phyloP scores from a whole-genome alignment of 1,140 invertebrate genomes.

The Neodiprion virginianus region DNA sequence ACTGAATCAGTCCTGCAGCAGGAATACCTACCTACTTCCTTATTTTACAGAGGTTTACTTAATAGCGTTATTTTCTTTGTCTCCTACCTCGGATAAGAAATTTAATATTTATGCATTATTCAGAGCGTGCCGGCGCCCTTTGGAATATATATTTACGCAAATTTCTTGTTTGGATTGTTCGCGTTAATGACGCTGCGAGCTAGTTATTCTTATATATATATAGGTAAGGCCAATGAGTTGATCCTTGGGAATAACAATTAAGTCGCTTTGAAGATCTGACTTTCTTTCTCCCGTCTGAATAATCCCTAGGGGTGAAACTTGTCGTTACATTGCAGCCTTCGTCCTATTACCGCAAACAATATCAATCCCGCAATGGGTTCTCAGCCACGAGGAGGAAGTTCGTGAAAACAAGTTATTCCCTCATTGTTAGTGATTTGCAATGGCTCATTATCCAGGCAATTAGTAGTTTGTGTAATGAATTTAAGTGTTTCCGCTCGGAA shows the following conservation, averaged over 20 bases:
- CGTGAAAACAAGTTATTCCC: slow-evolving; percentile 2
- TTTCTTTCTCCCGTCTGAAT: not conserved
- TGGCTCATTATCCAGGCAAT: slow-evolving; percentile 48
- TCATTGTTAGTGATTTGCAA: slow-evolving; percentile 41
- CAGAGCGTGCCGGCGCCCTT: not conserved
- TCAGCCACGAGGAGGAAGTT: not conserved
- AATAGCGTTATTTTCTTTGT: slow-evolving; percentile 11
- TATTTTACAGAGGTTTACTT: slow-evolving; percentile 45
- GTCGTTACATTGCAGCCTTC: no score
- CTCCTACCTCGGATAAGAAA: slow-evolving; percentile 11
- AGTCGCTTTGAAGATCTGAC: not conserved
- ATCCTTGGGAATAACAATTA: not conserved
- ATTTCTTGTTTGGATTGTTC: not conserved
- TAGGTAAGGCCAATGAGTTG: not conserved
- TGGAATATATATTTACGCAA: slow-evolving; percentile 3
- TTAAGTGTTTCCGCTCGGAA: slow-evolving; percentile 48
- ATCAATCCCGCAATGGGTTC: not conserved
- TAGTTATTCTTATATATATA: not conserved
- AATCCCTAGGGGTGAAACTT: no score
- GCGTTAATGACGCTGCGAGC: not conserved
- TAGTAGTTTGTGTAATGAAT: slow-evolving; percentile 51
- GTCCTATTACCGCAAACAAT: not conserved
- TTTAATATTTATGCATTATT: slow-evolving; percentile 8
- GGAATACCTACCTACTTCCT: slow-evolving; percentile 44
- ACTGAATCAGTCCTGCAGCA: slow-evolving; percentile 38